Evolutionary conservation across 1,140 invertebrate genomes (phyloP).

Genomic region (Drosophila funebris): DNA sequence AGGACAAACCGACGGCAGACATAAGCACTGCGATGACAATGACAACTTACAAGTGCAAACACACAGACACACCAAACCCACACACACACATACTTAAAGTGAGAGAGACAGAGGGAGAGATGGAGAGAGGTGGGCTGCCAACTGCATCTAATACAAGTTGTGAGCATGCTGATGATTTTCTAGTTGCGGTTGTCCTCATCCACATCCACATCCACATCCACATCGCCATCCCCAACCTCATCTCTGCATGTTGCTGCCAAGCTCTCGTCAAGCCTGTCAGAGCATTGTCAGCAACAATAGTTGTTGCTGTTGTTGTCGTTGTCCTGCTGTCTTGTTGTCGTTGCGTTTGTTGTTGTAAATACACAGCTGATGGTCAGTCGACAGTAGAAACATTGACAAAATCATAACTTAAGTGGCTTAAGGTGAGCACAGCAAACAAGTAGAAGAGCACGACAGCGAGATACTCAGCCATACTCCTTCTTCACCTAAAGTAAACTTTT

Average conservation of each 20-base stretch:
- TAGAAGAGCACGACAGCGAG: neutral
- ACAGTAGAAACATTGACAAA: conserved; percentile 12
- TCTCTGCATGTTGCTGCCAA: conserved; percentile 65
- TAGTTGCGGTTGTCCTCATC: conserved; percentile 62
- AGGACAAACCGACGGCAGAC: conserved; percentile 44
- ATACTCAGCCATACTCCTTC: no score
- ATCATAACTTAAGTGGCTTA: conserved; percentile 39
- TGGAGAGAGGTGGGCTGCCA: neutral
- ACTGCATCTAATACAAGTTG: conserved; percentile 58
- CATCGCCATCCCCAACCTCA: neutral
- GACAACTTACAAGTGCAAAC: conserved; percentile 64
- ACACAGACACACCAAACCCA: conserved; percentile 21
- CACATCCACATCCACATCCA: conserved; percentile 21
- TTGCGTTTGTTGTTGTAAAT: conserved; percentile 2
- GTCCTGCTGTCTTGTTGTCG: conserved; percentile 32
- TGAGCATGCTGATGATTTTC: conserved; percentile 60
- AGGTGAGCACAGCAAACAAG: conserved; percentile 3
- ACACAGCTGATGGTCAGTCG: conserved; percentile 30
- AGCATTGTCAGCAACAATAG: conserved; percentile 69
- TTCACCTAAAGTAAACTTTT: no score
- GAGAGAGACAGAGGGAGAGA: neutral
- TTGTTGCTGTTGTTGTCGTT: conserved; percentile 17
- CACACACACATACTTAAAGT: conserved; percentile 8
- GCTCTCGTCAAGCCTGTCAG: conserved; percentile 68
- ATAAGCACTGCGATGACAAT: conserved; percentile 59